Base-by-base conservation (phyloP, 1,140 invertebrate genomes). In the Bombus superbus region DNA sequence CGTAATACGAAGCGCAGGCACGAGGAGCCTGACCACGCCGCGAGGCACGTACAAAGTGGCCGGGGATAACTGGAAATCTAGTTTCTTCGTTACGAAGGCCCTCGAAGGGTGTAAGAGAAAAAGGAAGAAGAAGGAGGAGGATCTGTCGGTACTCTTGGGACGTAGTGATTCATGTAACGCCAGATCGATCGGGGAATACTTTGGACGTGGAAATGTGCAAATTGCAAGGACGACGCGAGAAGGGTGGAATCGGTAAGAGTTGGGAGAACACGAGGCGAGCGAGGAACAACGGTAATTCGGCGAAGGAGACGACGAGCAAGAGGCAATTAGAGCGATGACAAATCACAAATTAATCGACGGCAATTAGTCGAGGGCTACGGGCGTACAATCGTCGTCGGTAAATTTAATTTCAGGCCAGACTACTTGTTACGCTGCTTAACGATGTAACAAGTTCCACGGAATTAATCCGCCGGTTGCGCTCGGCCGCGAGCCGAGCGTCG, bases 401-500 rank as follows among this genome's bases (percentile, higher is more conserved):
- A 89, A 89, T 89, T 89, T 79, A 89, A 89, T 89, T 86, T 88
- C 76, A 75, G 85, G 68, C 85, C 78, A 85, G 88, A 85, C 88
- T 89, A 86, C 88, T 89, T 78, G 88, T 88, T 89, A 89, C 86
- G 80, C 84, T 88, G 88, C 88, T 88, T 85, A 85, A 89, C 87
- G 88, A 85, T 89, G 80, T 89, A 89, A 89, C 88, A 89, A 89
- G 88, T 89, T 89, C 85, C 85, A 83, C 72, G 85, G 88, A 89
- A 89, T 89, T 89, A 89, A 89, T 89, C 86, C 76, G 88, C 76
- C 66, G 64, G 74, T 76, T 73, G 72, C 74, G 32, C 25, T 35
- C 22, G 66, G 47, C 35, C 35, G 47, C n/a, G 35, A 35, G 32
- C 32, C 13, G 47, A 28, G 11, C 44, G 40, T 32, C 18, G 38